Evolutionary conservation across 2,797 vertebrate species (phyloP), one percentile per base, ranked within the genome.

Genomic region (Pelodytes ibericus): DNA sequence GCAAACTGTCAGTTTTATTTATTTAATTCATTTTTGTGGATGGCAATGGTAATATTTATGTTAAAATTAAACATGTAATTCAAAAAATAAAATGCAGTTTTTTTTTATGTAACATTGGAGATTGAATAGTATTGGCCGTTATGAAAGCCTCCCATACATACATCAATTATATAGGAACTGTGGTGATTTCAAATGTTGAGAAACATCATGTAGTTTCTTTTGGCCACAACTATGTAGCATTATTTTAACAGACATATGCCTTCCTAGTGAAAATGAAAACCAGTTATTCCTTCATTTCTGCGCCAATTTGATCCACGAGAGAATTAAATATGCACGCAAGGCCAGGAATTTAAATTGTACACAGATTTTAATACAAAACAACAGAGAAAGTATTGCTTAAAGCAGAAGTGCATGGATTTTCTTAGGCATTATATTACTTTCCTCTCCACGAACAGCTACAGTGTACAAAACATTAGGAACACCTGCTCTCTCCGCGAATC

Each of bases 221-320:
- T 78, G 70, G 70, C 65, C 57, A 27, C 25, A 72, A 72, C 57
- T 67, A 61, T 71, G 59, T 78, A 30, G 59, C 70, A 53, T 78
- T 72, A 78, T 66, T 78, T 67, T 67, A 77, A 67, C 65, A 78
- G 76, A 72, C 76, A 68, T 68, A 33, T 78, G 76, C 76, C 69
- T 78, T 72, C 69, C 63, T 72, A 72, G 76, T 78, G 76, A 78
- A 78, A 78, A 78, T 78, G 69, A 78, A 78, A 78, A 78, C 62
- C 76, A 72, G 70, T 78, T 78, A 67, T 72, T 78, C 44, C 70
- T 61, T 67, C 57, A 22, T 20, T 72, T 41, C 70, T 67, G 76
- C 36, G 70, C 76, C 70, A 78, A 51, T 78, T 66, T 53, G 69
- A 78, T 59, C 66, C 76, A 67, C 76, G 33, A 58, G 76, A 68